Evolutionary conservation across 2,797 vertebrate genomes (phyloP).

Genomic region (Enteromius mattozi): DNA sequence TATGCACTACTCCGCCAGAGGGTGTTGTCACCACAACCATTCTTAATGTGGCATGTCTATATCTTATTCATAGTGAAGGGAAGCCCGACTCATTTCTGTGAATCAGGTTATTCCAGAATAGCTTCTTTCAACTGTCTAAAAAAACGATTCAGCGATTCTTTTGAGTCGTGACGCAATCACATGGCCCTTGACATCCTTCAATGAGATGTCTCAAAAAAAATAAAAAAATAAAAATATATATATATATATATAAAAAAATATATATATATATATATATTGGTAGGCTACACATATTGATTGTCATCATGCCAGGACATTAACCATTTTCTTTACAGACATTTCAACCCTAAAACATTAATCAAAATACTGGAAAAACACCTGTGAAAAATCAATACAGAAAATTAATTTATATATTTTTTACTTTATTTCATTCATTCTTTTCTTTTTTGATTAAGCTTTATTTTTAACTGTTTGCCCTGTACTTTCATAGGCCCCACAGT

Average conservation of each 20-base stretch:
- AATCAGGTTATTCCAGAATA: neutral
- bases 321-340: neutral
- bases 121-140: neutral
- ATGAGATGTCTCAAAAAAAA: neutral
- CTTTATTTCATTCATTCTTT: neutral
- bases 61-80: slow-evolving; percentile 18
- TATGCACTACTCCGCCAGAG: slow-evolving; percentile 20
- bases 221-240: too few species aligned
- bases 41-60: slow-evolving; percentile 1
- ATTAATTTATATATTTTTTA: neutral
- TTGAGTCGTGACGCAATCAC: too few species aligned
- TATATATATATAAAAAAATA: too few species aligned
- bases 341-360: neutral
- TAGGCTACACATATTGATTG: neutral
- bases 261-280: too few species aligned
- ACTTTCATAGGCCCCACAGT: neutral
- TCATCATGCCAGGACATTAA: neutral
- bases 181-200: neutral
- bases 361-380: neutral
- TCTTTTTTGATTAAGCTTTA: neutral
- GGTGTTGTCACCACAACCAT: neutral
- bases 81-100: neutral
- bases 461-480: neutral
- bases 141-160: neutral
- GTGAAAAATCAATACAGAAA: neutral